These are phyloP conservation scores for Helarctos malayanus DNA, from an alignment of 2,797 vertebrate species.

Conservation along the genomic window DNA sequence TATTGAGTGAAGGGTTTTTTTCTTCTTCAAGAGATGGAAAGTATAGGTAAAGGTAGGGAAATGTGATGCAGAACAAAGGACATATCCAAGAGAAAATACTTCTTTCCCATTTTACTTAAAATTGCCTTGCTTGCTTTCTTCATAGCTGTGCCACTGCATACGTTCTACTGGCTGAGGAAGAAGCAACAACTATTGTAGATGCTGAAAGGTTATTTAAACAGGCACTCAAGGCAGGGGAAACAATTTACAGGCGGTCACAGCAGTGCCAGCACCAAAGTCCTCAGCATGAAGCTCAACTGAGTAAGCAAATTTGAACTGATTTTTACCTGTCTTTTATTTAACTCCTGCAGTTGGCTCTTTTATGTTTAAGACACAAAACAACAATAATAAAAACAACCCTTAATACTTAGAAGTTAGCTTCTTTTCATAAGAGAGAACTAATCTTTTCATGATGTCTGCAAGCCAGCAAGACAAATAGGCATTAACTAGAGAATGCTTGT, in stretches of 20 bases:
- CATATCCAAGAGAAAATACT: neutral
- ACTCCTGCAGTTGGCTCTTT: constrained; percentile 22
- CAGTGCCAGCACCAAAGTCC: constrained; percentile 91
- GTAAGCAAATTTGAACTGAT: constrained; percentile 85
- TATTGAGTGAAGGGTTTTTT: neutral
- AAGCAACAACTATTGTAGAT: constrained; percentile 98
- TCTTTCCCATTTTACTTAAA: constrained; percentile 60
- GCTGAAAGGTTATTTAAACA: constrained; percentile 98
- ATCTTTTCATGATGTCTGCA: constrained; percentile 23
- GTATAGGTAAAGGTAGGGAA: constrained; percentile 1
- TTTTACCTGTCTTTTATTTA: constrained; percentile 58
- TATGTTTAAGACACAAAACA: constrained; percentile 54
- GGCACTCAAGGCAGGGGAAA: constrained; percentile 96
- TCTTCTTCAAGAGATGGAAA: neutral
- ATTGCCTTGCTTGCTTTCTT: constrained; percentile 59
- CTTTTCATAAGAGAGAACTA: constrained; percentile 39
- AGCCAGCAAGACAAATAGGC: constrained; percentile 26
- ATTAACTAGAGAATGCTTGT: constrained; percentile 2
- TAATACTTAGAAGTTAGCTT: constrained; percentile 46
- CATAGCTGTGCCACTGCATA: constrained; percentile 96
- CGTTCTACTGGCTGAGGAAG: constrained; percentile 98
- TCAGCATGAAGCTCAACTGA: constrained; percentile 92
- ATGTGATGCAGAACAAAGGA: neutral
- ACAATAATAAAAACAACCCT: neutral
- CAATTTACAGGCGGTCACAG: constrained; percentile 91